Evolutionary conservation across 1,140 invertebrate species (phyloP).

Genomic region (Solen grandis): DNA sequence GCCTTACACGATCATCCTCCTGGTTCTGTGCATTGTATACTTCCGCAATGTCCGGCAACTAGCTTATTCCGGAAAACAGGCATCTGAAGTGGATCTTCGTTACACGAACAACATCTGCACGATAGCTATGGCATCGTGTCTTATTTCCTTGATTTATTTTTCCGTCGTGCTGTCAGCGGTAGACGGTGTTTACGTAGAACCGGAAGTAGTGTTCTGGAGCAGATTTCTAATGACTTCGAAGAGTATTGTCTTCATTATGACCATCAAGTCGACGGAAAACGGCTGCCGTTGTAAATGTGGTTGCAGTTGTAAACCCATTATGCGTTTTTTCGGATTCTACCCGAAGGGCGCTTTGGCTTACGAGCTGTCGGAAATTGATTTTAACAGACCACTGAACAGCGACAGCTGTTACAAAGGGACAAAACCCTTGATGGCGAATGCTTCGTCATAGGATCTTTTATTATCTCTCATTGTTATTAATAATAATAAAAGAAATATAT

Average conservation of each 20-base stretch:
- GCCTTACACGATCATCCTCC: neutral
- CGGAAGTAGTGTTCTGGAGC: neutral
- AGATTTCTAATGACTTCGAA: neutral
- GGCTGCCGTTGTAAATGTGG: neutral
- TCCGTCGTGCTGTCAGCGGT: neutral
- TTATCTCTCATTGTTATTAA: no score
- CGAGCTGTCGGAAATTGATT: neutral
- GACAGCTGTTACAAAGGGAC: no score
- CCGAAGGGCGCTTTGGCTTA: neutral
- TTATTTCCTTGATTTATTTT: neutral
- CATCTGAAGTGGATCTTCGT: neutral
- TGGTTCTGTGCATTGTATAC: conserved; percentile 14
- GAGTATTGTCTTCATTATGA: neutral
- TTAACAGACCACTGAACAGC: no score
- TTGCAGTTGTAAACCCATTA: neutral
- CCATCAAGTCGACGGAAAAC: neutral
- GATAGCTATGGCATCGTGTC: neutral
- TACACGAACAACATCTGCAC: neutral
- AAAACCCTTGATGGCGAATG: no score
- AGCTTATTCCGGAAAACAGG: neutral
- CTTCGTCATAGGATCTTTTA: no score
- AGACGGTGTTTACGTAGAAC: neutral
- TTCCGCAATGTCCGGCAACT: neutral
- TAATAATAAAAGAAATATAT: no score
- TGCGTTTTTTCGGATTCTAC: neutral